Evolutionary conservation across 1,140 invertebrate genomes (phyloP).

Genomic region (Carcinoscorpius rotundicauda): DNA sequence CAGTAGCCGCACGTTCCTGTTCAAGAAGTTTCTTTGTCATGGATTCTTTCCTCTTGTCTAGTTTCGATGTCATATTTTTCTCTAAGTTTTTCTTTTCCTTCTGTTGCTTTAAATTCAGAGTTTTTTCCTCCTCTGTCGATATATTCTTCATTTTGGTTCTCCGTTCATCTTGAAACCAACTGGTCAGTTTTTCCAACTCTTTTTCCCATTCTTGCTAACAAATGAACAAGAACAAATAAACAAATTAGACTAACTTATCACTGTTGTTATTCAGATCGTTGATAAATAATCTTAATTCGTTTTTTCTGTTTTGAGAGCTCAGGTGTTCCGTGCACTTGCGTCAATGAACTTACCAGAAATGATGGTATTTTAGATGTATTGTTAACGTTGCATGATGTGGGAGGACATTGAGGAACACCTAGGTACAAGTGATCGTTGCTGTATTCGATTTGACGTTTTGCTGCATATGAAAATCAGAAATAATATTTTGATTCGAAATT

Average conservation of each 20-base stretch:
- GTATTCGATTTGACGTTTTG: no score
- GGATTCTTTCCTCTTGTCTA: slow-evolving; percentile 90
- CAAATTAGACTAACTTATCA: slow-evolving; percentile 36
- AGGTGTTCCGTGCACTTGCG: no score
- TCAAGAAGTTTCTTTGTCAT: slow-evolving; percentile 83
- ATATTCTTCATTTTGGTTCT: slow-evolving; percentile 46
- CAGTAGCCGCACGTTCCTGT: slow-evolving; percentile 87
- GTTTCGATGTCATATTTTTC: slow-evolving; percentile 86
- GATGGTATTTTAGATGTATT: no score
- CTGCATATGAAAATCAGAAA: no score
- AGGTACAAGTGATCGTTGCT: no score
- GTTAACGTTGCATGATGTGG: no score
- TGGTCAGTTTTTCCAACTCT: slow-evolving; percentile 76
- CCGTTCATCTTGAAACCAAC: slow-evolving; percentile 73
- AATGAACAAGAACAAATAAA: slow-evolving; percentile 45
- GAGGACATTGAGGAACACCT: no score
- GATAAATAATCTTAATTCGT: no score
- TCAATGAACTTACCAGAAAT: no score
- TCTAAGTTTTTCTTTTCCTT: slow-evolving; percentile 80
- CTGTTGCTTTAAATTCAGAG: slow-evolving; percentile 56
- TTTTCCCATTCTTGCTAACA: slow-evolving; percentile 88
- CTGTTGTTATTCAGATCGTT: no score
- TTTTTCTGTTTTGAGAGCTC: no score
- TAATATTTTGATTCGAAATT: no score
- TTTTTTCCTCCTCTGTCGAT: slow-evolving; percentile 55